Evolutionary conservation across 2,888 invertebrate species (phyloP), one percentile per base, ranked within the genome.

Genomic region (Cataglyphis cursor): DNA sequence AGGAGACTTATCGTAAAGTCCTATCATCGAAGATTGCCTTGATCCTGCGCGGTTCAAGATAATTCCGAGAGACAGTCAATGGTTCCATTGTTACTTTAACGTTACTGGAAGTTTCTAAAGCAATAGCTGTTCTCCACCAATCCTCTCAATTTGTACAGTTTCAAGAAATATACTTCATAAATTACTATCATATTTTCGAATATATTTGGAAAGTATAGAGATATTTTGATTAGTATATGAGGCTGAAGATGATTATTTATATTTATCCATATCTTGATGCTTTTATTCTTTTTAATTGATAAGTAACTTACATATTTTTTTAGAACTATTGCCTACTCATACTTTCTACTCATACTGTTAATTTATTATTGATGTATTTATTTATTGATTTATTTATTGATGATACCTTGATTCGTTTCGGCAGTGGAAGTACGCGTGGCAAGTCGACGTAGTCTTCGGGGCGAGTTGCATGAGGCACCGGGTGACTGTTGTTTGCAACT

Each of bases 381-480:
- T n/a, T n/a, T n/a, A n/a, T n/a, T n/a, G n/a, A n/a, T n/a, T n/a
- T n/a, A n/a, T n/a, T n/a, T n/a, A 15, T 78, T 59, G 18, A 35
- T 8, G 24, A 62, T 89, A 94, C 94, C 93, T 86, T 92, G 90
- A 62, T 94, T 93, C 35, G 88, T 92, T 48, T 94, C 94, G 57
- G 91, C 86, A 57, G 91, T 93, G 9, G 93, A 96, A 95, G 95
- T 88, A 44, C 96, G 96, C 88, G 96, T 96, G 81, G 96, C 96
- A 24, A 96, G 96, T 91, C 96, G 96, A 85, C 96, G 95, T 91
- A 96, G 95, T 93, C 96, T 96, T 90, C 96, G 95, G 0, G 97
- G 97, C 0, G 97, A 97, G 82, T 96, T 95, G 89, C 96, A 96
- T 3, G 97, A 96, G 0, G 92, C 93, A 88, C 92, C 94, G 81